Conservation (phyloP, 2,888 invertebrate genomes). For the Temnothorax rugatulus region DNA sequence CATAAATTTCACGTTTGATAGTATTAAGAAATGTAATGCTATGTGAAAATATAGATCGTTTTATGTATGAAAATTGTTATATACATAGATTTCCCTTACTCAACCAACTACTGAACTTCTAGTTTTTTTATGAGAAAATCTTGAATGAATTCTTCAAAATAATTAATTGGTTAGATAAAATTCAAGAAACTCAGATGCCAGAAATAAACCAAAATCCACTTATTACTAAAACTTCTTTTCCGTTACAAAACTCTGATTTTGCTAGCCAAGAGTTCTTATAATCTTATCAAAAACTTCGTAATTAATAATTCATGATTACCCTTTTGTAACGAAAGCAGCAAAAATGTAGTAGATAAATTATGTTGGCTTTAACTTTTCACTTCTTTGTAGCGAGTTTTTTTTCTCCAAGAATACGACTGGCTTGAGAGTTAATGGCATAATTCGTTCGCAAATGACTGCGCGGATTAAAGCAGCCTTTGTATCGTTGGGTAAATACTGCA, state of each 20-base stretch:
- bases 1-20: not conserved
- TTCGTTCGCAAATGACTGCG: not conserved
- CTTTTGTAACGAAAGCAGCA: not conserved
- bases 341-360: not conserved
- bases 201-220: not conserved
- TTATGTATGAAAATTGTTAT: not conserved
- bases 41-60: not conserved
- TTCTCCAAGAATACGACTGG: not conserved
- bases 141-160: not conserved
- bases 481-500: slow-evolving; percentile 21
- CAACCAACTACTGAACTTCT: not conserved
- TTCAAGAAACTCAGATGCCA: not conserved
- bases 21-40: not conserved
- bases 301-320: slow-evolving; percentile 9
- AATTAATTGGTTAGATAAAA: not conserved
- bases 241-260: not conserved
- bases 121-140: not conserved
- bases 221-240: not conserved
- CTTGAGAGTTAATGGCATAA: slow-evolving; percentile 8
- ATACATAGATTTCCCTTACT: not conserved
- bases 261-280: not conserved
- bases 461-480: slow-evolving; percentile 38
- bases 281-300: not conserved
- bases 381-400: not conserved
- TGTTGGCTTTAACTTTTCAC: not conserved